A percentile compares a stretch with the other conserved stretches of the same genome.
These are phyloP conservation scores for Protaetia brevitarsis DNA, from an alignment of 1,140 invertebrate genomes.

Conservation along the genomic window DNA sequence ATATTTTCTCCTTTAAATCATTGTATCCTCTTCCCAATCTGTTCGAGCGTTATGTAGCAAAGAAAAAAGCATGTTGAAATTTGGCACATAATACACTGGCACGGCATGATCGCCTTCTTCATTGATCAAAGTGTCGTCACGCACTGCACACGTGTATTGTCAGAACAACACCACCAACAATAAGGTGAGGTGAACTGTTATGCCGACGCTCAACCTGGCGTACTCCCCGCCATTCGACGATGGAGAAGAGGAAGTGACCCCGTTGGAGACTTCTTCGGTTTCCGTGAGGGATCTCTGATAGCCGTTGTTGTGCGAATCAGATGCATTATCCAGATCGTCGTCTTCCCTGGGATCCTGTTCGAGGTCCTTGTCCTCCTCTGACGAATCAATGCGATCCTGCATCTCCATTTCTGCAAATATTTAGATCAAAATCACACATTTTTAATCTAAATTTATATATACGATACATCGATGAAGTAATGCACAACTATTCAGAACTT, in stretches of 20 bases:
- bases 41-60: constrained; percentile 43
- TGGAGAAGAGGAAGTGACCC: constrained; percentile 8
- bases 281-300: constrained; percentile 43
- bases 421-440: too few species aligned
- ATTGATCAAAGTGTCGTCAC: constrained; percentile 28
- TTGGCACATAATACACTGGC: constrained; percentile 48
- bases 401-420: constrained; percentile 45
- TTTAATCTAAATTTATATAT: too few species aligned
- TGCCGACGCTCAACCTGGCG: constrained; percentile 20
- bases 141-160: constrained; percentile 5
- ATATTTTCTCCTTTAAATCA: too few species aligned
- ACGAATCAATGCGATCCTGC: constrained; percentile 38
- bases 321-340: constrained; percentile 19
- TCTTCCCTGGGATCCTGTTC: constrained; percentile 34
- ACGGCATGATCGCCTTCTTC: not conserved
- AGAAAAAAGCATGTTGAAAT: constrained; percentile 48
- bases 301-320: constrained; percentile 36
- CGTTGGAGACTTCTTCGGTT: constrained; percentile 25
- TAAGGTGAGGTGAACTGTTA: not conserved
- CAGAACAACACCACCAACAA: constrained; percentile 17
- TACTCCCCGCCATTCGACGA: not conserved
- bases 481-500: too few species aligned
- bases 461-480: too few species aligned
- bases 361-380: constrained; percentile 34
- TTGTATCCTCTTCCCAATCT: too few species aligned